A percentile compares a stretch with the other conserved stretches of the same genome.
These are phyloP conservation scores for Lepus americanus DNA, from an alignment of 2,113 vertebrate genomes.

Conservation along the genomic window DNA sequence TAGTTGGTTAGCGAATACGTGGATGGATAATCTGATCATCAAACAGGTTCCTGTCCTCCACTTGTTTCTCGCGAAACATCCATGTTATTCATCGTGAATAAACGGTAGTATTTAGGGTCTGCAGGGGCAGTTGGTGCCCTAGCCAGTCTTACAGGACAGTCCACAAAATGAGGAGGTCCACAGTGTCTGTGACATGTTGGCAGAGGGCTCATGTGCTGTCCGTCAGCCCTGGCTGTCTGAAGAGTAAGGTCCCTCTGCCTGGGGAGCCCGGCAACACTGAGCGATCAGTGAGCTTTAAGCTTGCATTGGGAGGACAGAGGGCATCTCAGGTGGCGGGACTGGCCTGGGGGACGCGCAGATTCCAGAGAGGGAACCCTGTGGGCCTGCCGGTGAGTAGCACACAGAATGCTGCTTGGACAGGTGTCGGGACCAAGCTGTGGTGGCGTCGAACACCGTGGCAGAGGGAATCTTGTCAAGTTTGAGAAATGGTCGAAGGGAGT, in stretches of 20 bases:
- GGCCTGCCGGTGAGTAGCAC: background rate
- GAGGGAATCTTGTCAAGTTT: background rate
- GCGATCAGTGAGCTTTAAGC: background rate
- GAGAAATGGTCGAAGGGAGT: background rate
- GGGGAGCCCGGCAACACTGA: background rate
- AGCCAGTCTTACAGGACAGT: background rate
- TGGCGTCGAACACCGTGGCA: background rate
- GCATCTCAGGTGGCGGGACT: background rate
- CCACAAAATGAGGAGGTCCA: background rate
- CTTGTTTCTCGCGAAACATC: background rate
- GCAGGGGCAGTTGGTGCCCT: background rate
- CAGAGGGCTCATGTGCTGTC: background rate
- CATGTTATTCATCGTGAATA: background rate
- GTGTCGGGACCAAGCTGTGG: accelerated
- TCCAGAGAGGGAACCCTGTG: background rate
- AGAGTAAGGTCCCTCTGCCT: background rate
- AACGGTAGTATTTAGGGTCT: background rate
- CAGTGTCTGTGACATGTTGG: background rate
- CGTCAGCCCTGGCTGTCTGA: background rate
- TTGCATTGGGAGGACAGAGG: background rate
- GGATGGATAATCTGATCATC: background rate
- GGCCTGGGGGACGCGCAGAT: background rate
- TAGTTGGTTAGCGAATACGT: background rate
- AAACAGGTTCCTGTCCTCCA: background rate
- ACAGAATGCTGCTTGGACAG: background rate